These are phyloP conservation scores for Nasonia giraulti DNA, from an alignment of 1,140 invertebrate species.

Conservation along the genomic window DNA sequence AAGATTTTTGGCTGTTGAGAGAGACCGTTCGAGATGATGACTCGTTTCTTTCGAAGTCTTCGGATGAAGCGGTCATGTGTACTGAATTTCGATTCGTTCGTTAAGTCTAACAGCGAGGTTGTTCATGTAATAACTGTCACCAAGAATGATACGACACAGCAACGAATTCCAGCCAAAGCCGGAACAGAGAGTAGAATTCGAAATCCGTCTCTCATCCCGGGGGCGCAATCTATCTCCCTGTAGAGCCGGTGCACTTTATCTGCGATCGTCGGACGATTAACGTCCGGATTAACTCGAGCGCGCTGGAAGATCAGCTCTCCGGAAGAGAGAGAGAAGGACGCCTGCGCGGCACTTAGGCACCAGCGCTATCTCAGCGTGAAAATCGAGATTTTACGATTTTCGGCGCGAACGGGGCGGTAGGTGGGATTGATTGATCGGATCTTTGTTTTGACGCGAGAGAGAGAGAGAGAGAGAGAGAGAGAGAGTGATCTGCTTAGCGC, in stretches of 20 bases:
- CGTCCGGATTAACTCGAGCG: not conserved
- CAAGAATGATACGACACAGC: no score
- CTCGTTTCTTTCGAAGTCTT: no score
- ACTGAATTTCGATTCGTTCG: no score
- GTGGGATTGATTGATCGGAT: not conserved
- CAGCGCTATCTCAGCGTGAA: not conserved
- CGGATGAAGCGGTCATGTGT: no score
- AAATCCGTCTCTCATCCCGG: not conserved
- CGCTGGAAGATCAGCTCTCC: not conserved
- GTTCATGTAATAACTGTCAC: no score
- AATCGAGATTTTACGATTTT: slow-evolving; percentile 1
- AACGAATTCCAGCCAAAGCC: no score
- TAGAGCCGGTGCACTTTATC: not conserved
- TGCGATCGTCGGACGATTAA: not conserved
- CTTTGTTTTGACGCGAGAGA: not conserved
- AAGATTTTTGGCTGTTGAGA: no score
- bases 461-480: not conserved
- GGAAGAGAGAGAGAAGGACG: not conserved
- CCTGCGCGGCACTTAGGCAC: not conserved
- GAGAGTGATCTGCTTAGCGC: not conserved
- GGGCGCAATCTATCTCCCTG: no score
- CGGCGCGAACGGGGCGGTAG: not conserved
- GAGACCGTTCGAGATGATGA: no score
- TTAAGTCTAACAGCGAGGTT: no score
- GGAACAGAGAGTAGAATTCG: not conserved